Evolutionary conservation across 2,888 invertebrate genomes (phyloP), one percentile per base, ranked within the genome.

Genomic region (Minunthozetes semirufus): DNA sequence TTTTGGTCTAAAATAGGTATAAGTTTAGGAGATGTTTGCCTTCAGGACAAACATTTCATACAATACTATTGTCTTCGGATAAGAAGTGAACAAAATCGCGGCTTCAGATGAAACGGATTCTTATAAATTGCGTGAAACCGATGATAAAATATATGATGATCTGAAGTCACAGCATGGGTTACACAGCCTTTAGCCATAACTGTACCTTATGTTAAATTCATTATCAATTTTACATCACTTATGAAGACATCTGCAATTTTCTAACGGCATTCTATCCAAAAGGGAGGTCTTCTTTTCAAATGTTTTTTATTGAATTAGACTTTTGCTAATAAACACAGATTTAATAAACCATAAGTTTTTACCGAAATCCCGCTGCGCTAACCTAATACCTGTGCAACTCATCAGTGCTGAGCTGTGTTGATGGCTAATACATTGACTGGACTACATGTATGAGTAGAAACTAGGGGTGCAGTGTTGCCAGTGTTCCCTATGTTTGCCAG

Each of bases 101-200:
- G 61, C 61, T 25, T 61, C 22, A 61, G 61, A 61, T 61, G 25
- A 61, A 61, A n/a, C 61, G 25, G 33, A 33, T 33, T 15, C 25
- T 8, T 29, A 22, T 56, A 61, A 61, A 61, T 9, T 9, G 25
- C 61, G 61, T 61, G 61, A 61, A 61, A 11, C 13, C 33, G 61
- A 61, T 61, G 61, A 61, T 61, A 61, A 61, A 61, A 25, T 61
- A 61, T 9, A 27, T 9, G 61, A 61, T 25, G 61, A 11, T 29
- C 61, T 29, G 25, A 61, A 61, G 61, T 61, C 61, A 61, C 61
- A 61, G 61, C 61, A 61, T 33, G 61, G 61, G 61, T 61, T 61
- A 61, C 27, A 1, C 13, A 29, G 61, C 61, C 61, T 17, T 9
- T 6, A 29, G 29, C 25, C 9, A 61, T 61, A 61, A 61, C 61